These are phyloP conservation scores for Sycophila sp. DNA, from an alignment of 1,140 invertebrate genomes.

Conservation along the genomic window DNA sequence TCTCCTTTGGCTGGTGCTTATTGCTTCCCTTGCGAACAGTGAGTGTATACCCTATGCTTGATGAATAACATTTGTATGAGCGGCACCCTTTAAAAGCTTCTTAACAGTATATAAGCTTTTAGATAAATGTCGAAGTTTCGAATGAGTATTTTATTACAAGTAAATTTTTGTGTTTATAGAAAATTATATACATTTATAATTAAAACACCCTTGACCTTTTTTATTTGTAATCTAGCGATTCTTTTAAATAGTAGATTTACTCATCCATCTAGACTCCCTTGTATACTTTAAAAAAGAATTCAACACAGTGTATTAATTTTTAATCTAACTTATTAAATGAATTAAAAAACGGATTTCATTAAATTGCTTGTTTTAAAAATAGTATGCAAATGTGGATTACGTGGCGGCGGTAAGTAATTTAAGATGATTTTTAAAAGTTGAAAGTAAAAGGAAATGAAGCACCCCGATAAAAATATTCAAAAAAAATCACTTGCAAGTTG, in stretches of 20 bases:
- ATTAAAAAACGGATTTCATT: too few relatives aligned
- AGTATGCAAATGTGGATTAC: constrained; percentile 34
- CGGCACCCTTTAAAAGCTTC: background rate
- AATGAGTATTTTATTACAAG: background rate
- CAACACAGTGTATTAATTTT: too few relatives aligned
- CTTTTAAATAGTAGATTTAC: too few relatives aligned
- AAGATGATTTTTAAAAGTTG: too few relatives aligned
- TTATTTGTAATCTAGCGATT: too few relatives aligned
- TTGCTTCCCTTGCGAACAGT: constrained; percentile 75
- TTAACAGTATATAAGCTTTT: background rate
- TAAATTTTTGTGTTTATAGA: background rate
- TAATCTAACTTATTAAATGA: too few relatives aligned
- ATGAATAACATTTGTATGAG: constrained; percentile 14
- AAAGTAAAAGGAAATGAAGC: too few relatives aligned
- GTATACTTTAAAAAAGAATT: too few relatives aligned
- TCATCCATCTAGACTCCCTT: too few relatives aligned
- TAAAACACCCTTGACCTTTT: too few relatives aligned
- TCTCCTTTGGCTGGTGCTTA: constrained; percentile 71
- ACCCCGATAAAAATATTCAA: too few relatives aligned
- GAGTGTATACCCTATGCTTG: constrained; percentile 62
- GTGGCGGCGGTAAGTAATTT: constrained; percentile 32
- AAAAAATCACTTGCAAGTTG: too few relatives aligned
- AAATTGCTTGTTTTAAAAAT: background rate
- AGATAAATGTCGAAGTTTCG: background rate
- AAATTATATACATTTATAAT: background rate